phyloP scores from a whole-genome alignment of 1,140 invertebrate genomes.

The Lordiphosa clarofinis region DNA sequence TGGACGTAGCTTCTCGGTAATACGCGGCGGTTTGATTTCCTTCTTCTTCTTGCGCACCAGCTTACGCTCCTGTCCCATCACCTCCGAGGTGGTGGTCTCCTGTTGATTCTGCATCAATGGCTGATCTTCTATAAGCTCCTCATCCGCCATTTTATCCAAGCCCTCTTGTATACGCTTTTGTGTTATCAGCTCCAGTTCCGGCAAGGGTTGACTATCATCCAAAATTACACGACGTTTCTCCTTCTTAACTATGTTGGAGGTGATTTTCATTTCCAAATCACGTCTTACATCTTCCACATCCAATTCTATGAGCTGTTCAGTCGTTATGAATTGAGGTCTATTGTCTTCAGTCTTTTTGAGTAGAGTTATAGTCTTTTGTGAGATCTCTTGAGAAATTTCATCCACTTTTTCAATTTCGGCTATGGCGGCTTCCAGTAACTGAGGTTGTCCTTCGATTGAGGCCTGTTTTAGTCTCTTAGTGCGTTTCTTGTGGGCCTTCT shows the following conservation, averaged over 20 bases:
- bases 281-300: slow-evolving; percentile 80
- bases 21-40: slow-evolving; percentile 84
- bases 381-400: slow-evolving; percentile 75
- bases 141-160: slow-evolving; percentile 80
- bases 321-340: slow-evolving; percentile 72
- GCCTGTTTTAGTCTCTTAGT: slow-evolving; percentile 70
- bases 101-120: slow-evolving; percentile 70
- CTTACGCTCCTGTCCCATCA: slow-evolving; percentile 69
- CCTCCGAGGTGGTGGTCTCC: slow-evolving; percentile 79
- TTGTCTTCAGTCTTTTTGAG: slow-evolving; percentile 76
- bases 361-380: slow-evolving; percentile 76
- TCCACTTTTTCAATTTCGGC: slow-evolving; percentile 70
- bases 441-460: slow-evolving; percentile 69
- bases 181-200: slow-evolving; percentile 82
- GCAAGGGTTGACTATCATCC: slow-evolving; percentile 81
- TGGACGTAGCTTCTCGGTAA: slow-evolving; percentile 86
- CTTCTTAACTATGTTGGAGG: slow-evolving; percentile 80
- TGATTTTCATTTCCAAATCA: slow-evolving; percentile 81
- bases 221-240: slow-evolving; percentile 73
- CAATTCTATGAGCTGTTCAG: slow-evolving; percentile 72
- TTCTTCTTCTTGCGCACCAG: slow-evolving; percentile 81
- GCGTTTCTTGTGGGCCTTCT: slow-evolving; percentile 75
- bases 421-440: slow-evolving; percentile 62
- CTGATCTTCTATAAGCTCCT: slow-evolving; percentile 80
- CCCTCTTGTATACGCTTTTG: slow-evolving; percentile 80